Evolutionary conservation across 1,140 invertebrate genomes (phyloP).

Genomic region (Odontomachus brunneus): DNA sequence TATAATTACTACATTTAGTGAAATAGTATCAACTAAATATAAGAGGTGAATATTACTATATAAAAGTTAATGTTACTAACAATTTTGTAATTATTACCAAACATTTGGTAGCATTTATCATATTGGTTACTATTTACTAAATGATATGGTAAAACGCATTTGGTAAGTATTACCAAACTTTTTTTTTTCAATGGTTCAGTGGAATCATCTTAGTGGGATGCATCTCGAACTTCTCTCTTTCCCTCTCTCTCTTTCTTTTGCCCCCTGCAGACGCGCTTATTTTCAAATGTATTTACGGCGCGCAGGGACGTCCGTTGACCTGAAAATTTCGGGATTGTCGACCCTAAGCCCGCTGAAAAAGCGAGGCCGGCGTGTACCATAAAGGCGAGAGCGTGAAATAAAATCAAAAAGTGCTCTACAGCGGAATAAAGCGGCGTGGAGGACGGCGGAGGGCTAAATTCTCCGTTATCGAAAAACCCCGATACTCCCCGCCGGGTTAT

Average conservation of each 20-base stretch:
- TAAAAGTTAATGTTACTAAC: too few relatives aligned
- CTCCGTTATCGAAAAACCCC: not conserved
- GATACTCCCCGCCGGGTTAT: not conserved
- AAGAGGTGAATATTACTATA: too few relatives aligned
- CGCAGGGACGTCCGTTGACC: not conserved
- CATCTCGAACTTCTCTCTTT: not conserved
- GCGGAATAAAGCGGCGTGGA: not conserved
- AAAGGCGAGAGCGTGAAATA: constrained; percentile 31
- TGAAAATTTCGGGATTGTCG: constrained; percentile 28
- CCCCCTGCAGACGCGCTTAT: not conserved
- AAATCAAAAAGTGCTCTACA: constrained; percentile 27
- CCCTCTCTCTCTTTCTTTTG: too few relatives aligned
- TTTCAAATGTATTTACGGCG: not conserved
- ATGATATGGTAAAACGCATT: too few relatives aligned
- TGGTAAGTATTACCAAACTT: too few relatives aligned
- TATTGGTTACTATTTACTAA: too few relatives aligned
- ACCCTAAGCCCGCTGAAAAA: constrained; percentile 37
- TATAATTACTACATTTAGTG: too few relatives aligned
- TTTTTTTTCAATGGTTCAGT: too few relatives aligned
- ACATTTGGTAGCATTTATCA: too few relatives aligned
- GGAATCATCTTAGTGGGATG: not conserved
- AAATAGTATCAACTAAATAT: too few relatives aligned
- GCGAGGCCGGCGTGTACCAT: not conserved
- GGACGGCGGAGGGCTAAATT: not conserved
- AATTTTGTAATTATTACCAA: too few relatives aligned